These are phyloP conservation scores for Teleogryllus occipitalis DNA, from an alignment of 1,140 invertebrate species.

Conservation along the genomic window DNA sequence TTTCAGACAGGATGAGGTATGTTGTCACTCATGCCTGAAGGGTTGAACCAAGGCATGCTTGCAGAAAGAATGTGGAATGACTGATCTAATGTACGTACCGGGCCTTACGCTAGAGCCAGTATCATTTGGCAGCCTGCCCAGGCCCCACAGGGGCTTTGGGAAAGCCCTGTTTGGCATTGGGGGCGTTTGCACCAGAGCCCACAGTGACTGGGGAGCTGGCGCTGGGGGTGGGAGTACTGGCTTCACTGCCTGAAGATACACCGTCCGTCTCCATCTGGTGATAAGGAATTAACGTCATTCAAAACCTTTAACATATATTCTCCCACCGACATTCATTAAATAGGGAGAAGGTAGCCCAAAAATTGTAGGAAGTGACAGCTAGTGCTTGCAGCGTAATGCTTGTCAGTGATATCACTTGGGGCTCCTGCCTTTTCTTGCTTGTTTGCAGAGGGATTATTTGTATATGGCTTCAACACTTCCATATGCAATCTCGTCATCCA, in stretches of 20 bases:
- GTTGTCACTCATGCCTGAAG: not conserved
- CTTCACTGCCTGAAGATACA: slow-evolving; percentile 20
- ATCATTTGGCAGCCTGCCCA: slow-evolving; percentile 18
- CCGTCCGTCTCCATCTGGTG: slow-evolving; percentile 22
- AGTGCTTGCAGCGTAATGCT: no score
- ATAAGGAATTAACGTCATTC: not conserved
- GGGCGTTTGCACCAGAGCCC: not conserved
- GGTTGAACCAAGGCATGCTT: not conserved
- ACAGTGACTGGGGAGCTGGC: slow-evolving; percentile 21
- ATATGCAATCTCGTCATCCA: no score
- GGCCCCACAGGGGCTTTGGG: slow-evolving; percentile 11
- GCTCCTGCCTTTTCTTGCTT: no score
- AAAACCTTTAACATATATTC: not conserved
- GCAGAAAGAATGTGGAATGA: not conserved
- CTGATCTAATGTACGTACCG: not conserved
- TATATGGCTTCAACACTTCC: no score
- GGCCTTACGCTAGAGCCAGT: slow-evolving; percentile 20
- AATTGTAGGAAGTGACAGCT: no score
- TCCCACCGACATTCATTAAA: not conserved
- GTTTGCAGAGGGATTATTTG: no score
- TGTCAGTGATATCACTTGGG: no score
- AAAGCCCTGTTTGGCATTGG: slow-evolving; percentile 11
- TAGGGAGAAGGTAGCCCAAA: no score
- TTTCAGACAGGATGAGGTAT: not conserved
- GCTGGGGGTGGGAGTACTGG: slow-evolving; percentile 20